These are phyloP conservation scores for Drosophila antonietae DNA, from an alignment of 2,888 invertebrate genomes.

Conservation along the genomic window DNA sequence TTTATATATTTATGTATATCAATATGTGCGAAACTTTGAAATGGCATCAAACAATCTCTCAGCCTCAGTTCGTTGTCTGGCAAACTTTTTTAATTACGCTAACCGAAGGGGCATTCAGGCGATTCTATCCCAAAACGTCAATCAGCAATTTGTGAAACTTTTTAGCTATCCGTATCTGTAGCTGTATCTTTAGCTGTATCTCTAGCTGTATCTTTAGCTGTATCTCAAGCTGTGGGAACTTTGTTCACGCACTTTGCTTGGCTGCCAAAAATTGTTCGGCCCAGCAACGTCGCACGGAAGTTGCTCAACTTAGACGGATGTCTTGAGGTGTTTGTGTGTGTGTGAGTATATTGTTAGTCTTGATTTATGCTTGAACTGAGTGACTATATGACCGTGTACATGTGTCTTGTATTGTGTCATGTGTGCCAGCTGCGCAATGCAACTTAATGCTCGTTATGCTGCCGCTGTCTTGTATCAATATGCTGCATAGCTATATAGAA, in stretches of 20 bases:
- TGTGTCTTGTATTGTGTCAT: constrained; percentile 56
- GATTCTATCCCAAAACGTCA: constrained; percentile 51
- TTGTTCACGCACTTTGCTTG: constrained; percentile 33
- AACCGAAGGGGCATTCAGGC: constrained; percentile 33
- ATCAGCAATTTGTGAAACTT: constrained; percentile 67
- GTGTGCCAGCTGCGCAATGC: constrained; percentile 55
- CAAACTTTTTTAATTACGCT: constrained; percentile 77
- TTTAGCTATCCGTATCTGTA: constrained; percentile 25
- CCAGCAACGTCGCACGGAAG: constrained; percentile 47
- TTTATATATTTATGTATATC: constrained; percentile 19
- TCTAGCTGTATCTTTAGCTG: constrained; percentile 2
- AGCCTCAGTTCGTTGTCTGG: constrained; percentile 10
- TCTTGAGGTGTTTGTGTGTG: constrained; percentile 7
- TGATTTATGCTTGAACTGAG: constrained; percentile 59
- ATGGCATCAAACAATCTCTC: constrained; percentile 34
- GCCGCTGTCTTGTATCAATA: constrained; percentile 10
- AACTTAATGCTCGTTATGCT: constrained; percentile 63
- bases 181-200: constrained; percentile 16
- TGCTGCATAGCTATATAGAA: neutral
- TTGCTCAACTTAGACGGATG: constrained; percentile 35
- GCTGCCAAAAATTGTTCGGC: constrained; percentile 55
- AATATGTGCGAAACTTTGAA: constrained; percentile 36
- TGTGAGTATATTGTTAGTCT: constrained; percentile 28
- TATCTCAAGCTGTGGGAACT: constrained; percentile 2
- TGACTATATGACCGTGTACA: constrained; percentile 65